phyloP scores from a whole-genome alignment of 2,113 vertebrate genomes.

The Prunella himalayana region DNA sequence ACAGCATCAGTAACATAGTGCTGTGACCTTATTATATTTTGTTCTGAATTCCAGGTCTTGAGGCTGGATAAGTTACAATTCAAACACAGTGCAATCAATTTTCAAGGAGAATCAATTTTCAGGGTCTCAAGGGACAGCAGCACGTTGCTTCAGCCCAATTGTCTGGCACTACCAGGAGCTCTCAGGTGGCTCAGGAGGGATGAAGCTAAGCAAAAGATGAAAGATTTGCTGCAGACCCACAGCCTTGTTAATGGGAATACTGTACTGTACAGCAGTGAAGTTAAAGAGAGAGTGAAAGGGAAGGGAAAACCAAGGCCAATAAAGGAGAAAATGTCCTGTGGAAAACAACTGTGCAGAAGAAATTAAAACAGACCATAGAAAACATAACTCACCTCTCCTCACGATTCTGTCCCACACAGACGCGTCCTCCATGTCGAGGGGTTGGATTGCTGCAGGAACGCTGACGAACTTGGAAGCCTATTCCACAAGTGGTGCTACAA shows the following conservation, averaged over 20 bases:
- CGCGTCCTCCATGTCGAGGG: constrained; percentile 89
- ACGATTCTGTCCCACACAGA: constrained; percentile 96
- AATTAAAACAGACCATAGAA: not conserved
- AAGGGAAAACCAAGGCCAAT: not conserved
- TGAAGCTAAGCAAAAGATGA: not conserved
- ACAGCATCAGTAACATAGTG: not conserved
- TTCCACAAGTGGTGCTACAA: constrained; percentile 95
- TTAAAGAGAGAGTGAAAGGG: not conserved
- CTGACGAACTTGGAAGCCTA: constrained; percentile 97
- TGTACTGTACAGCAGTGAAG: not conserved
- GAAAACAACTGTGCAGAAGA: not conserved
- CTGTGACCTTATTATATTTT: not conserved
- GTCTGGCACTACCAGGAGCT: not conserved
- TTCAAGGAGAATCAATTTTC: constrained; percentile 21
- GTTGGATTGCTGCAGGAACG: constrained; percentile 96
- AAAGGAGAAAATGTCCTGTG: not conserved
- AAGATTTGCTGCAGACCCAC: not conserved
- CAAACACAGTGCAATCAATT: not conserved
- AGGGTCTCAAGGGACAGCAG: not conserved
- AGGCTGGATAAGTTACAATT: not conserved
- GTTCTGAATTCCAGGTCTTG: not conserved
- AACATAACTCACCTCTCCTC: constrained; percentile 83
- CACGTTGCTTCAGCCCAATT: not conserved
- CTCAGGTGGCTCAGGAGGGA: not conserved
- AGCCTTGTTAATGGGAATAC: not conserved